Conservation (phyloP, 2,797 vertebrate genomes). For the Crocodylus rhombifer region DNA sequence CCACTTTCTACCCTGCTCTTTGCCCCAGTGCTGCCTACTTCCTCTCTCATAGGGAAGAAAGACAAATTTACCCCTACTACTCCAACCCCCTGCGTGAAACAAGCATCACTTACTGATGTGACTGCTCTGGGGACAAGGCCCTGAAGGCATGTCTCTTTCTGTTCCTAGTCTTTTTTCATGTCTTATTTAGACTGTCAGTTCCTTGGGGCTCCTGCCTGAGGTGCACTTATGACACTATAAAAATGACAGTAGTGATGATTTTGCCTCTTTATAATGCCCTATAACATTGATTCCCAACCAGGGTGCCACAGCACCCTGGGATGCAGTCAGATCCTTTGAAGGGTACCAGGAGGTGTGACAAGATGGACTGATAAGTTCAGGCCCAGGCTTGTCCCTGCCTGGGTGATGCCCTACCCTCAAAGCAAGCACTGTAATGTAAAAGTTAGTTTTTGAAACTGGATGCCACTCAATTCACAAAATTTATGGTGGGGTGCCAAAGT, state of each 20-base stretch:
- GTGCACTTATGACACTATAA: not conserved
- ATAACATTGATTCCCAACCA: too few species aligned
- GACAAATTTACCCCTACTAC: not conserved
- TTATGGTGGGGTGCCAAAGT: too few species aligned
- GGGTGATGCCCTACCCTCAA: not conserved
- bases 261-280: not conserved
- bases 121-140: fast-evolving
- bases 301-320: too few species aligned
- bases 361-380: too few species aligned
- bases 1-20: not conserved
- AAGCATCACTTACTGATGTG: not conserved
- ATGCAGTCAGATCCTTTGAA: too few species aligned
- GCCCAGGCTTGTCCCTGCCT: too few species aligned
- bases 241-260: not conserved
- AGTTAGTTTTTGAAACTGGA: too few species aligned
- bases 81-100: not conserved
- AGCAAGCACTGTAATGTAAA: not conserved
- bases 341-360: too few species aligned
- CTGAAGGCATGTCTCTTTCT: not conserved
- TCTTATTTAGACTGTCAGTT: not conserved
- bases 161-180: not conserved
- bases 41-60: not conserved
- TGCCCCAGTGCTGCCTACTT: not conserved
- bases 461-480: too few species aligned
- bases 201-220: not conserved